phyloP scores from a whole-genome alignment of 2,797 vertebrate species.

The Rallus crepitans region DNA sequence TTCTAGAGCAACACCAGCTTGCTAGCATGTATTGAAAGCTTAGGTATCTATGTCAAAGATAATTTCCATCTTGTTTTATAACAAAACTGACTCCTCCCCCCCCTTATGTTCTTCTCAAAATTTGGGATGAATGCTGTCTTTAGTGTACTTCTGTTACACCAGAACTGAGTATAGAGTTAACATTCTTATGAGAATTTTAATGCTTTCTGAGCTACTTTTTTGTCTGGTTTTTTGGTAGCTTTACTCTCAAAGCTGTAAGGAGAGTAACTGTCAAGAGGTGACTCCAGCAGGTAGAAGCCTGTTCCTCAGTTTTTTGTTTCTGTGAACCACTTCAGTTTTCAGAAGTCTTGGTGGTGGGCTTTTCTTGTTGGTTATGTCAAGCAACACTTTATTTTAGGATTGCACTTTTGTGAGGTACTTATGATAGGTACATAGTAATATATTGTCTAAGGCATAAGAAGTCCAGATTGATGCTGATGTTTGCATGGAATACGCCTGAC shows the following conservation, averaged over 20 bases:
- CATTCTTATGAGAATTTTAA: neutral
- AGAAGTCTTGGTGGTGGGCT: neutral
- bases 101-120: neutral
- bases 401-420: neutral
- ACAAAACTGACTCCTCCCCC: too few species aligned
- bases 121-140: neutral
- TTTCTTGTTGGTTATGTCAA: neutral
- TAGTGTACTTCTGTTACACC: neutral
- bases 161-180: neutral
- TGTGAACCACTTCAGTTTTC: neutral
- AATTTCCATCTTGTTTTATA: neutral
- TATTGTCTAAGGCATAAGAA: neutral
- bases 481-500: neutral
- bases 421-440: neutral
- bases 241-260: neutral
- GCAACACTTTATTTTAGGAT: neutral
- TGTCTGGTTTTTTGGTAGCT: neutral
- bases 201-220: rapidly evolving
- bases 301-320: neutral
- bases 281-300: neutral
- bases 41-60: neutral
- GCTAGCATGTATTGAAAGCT: neutral
- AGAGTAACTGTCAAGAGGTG: neutral
- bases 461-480: neutral
- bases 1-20: neutral